Conservation (phyloP, 2,797 vertebrate species). For the Chaunax sp. region DNA sequence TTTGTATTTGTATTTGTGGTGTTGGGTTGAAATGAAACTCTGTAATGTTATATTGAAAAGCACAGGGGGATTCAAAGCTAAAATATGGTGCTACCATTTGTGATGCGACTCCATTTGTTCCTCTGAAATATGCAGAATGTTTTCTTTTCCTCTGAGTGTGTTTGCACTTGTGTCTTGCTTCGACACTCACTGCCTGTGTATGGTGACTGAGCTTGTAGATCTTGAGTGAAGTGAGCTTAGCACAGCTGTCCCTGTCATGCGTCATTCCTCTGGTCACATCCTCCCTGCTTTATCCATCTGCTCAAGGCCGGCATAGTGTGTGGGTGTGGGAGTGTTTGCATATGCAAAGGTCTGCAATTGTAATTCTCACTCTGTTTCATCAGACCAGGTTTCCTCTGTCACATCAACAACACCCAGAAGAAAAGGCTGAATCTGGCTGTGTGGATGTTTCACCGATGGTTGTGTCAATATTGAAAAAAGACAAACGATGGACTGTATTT, state of each 20-base stretch:
- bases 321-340: constrained; percentile 16
- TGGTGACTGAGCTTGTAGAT: constrained; percentile 67
- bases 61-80: background rate
- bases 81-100: background rate
- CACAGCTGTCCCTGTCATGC: constrained; percentile 79
- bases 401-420: constrained; percentile 55
- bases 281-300: constrained; percentile 72
- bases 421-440: constrained; percentile 56
- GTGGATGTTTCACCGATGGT: constrained; percentile 37
- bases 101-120: constrained; percentile 21
- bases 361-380: constrained; percentile 61
- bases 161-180: constrained; percentile 49
- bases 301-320: constrained; percentile 50
- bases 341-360: constrained; percentile 56
- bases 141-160: constrained; percentile 8
- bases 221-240: constrained; percentile 73
- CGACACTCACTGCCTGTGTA: constrained; percentile 48
- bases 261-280: constrained; percentile 76
- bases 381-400: constrained; percentile 62
- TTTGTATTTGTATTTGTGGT: background rate
- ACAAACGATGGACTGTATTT: constrained; percentile 56
- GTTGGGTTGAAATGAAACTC: background rate
- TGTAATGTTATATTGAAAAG: constrained; percentile 1
- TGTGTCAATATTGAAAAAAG: constrained; percentile 35
- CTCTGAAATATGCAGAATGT: constrained; percentile 38